Percentiles rank a stretch among this genome's conserved stretches.
Conservation (phyloP, 2,888 invertebrate species). For the Lissonota sp. region DNA sequence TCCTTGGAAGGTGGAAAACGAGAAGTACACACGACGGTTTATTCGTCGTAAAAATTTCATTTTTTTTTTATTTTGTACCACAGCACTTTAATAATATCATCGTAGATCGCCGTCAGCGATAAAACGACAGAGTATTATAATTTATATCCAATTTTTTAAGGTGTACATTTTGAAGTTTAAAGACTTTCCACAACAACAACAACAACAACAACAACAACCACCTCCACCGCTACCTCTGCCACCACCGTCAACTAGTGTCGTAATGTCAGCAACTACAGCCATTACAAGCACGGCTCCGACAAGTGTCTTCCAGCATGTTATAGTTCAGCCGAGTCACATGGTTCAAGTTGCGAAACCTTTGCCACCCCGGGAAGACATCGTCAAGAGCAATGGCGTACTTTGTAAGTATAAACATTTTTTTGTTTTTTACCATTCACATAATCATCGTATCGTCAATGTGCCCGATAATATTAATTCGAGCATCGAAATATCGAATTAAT, state of each 20-base stretch:
- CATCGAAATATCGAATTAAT: no score
- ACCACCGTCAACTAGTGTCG: slow-evolving; percentile 76
- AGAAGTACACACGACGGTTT: slow-evolving; percentile 63
- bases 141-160: no score
- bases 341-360: slow-evolving; percentile 86
- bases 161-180: no score
- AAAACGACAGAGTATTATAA: no score
- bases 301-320: slow-evolving; percentile 87
- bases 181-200: slow-evolving; percentile 19
- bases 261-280: slow-evolving; percentile 78
- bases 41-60: not conserved
- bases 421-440: not conserved
- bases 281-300: slow-evolving; percentile 78
- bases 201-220: slow-evolving; percentile 73
- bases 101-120: no score
- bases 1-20: slow-evolving; percentile 56
- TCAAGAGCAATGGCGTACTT: slow-evolving; percentile 80
- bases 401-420: slow-evolving; percentile 74
- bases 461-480: not conserved
- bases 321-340: slow-evolving; percentile 92
- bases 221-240: slow-evolving; percentile 65
- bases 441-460: slow-evolving; percentile 10
- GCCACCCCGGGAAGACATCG: slow-evolving; percentile 76
- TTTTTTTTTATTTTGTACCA: no score
- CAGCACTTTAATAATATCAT: no score